Evolutionary conservation across 2,113 vertebrate species (phyloP).

Genomic region (Cnemophilus loriae): DNA sequence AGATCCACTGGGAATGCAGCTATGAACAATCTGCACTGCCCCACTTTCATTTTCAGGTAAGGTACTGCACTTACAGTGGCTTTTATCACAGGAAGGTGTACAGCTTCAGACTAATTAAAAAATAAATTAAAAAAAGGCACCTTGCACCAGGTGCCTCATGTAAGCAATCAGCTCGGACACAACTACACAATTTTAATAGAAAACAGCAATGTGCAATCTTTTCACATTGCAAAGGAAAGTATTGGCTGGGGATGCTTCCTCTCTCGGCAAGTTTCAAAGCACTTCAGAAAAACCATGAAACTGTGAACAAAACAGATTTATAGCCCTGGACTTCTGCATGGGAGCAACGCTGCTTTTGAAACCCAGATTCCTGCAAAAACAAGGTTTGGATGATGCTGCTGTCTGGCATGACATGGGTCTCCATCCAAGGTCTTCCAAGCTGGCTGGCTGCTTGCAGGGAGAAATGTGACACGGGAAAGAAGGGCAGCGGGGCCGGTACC

Average conservation of each 20-base stretch:
- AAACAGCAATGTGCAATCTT: not conserved
- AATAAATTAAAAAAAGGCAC: too few species aligned
- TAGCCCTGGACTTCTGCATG: fast-evolving
- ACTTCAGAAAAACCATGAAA: not conserved
- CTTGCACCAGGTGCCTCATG: not conserved
- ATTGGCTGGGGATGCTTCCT: not conserved
- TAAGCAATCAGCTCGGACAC: fast-evolving
- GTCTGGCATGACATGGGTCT: not conserved
- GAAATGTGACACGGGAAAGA: too few species aligned
- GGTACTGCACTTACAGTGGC: fast-evolving
- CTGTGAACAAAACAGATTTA: not conserved
- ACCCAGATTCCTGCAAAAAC: not conserved
- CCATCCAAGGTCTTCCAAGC: not conserved
- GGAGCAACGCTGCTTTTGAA: not conserved
- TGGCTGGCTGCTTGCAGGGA: too few species aligned
- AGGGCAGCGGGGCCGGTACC: fast-evolving
- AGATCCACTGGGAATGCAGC: not conserved
- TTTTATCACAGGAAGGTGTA: not conserved
- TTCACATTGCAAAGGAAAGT: not conserved
- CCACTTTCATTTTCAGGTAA: not conserved
- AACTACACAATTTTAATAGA: not conserved
- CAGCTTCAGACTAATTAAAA: not conserved
- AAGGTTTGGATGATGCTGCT: not conserved
- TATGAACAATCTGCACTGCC: not conserved
- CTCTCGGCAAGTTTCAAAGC: not conserved